Percentiles rank a stretch among this genome's conserved stretches.
These are phyloP conservation scores for Drosophila mulleri DNA, from an alignment of 2,888 invertebrate genomes.

Conservation along the genomic window DNA sequence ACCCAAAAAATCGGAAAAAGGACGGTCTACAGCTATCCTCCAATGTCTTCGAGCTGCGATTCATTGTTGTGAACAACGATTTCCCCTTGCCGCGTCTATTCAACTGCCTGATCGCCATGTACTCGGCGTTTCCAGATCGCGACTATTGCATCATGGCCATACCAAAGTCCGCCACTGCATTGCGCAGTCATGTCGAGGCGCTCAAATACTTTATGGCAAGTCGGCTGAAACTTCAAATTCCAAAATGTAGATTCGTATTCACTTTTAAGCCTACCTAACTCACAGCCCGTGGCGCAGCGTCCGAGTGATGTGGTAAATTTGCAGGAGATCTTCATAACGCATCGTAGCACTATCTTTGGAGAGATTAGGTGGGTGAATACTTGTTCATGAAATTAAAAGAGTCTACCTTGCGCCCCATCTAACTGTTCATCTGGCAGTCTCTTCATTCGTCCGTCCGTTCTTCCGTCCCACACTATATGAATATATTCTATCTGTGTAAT, in stretches of 20 bases:
- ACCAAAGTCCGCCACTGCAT: conserved; percentile 30
- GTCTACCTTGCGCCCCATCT: neutral
- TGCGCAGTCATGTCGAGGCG: conserved; percentile 47
- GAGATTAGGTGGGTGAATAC: conserved; percentile 65
- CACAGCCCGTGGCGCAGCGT: conserved; percentile 57
- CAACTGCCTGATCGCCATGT: conserved; percentile 88
- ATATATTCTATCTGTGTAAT: no score
- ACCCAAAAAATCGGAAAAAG: accelerated
- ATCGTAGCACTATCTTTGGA: conserved; percentile 77
- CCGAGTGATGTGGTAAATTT: conserved; percentile 38
- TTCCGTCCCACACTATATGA: no score
- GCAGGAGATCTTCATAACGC: conserved; percentile 75
- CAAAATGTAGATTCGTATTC: neutral
- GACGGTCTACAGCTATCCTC: conserved; percentile 34
- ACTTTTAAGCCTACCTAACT: no score
- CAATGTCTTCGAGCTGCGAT: conserved; percentile 76
- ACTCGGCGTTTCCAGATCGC: conserved; percentile 88
- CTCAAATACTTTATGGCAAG: conserved; percentile 79
- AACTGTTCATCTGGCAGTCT: neutral
- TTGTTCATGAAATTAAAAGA: neutral
- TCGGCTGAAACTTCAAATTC: neutral
- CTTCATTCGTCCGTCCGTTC: neutral
- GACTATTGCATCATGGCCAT: conserved; percentile 86
- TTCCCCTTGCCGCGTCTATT: conserved; percentile 57
- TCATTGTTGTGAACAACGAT: conserved; percentile 59